These are phyloP conservation scores for Regulus satrapa DNA, from an alignment of 2,113 vertebrate genomes.

Conservation along the genomic window DNA sequence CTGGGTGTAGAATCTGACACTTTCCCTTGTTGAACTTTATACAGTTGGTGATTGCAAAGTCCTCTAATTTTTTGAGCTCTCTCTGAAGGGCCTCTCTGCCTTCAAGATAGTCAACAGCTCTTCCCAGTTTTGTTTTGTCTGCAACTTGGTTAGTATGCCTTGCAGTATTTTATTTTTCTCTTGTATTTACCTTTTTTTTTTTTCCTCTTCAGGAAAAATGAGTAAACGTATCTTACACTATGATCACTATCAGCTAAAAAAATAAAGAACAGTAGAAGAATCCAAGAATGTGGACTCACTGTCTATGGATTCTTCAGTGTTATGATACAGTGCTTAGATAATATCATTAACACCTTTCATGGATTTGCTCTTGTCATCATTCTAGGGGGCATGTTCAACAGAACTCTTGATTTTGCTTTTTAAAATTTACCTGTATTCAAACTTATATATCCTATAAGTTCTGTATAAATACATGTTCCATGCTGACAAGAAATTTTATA, in stretches of 20 bases:
- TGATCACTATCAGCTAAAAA: neutral
- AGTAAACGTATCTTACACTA: neutral
- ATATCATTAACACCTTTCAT: neutral
- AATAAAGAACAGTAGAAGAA: neutral
- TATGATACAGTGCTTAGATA: neutral
- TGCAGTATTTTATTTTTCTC: neutral
- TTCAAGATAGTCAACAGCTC: neutral
- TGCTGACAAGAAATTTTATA: neutral
- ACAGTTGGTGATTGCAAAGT: neutral
- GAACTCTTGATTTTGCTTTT: neutral
- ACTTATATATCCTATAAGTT: neutral
- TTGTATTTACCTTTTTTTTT: neutral
- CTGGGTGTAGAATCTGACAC: neutral
- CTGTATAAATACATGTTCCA: neutral
- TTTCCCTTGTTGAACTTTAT: neutral
- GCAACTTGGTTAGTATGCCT: neutral
- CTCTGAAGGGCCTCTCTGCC: neutral
- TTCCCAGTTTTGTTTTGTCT: neutral
- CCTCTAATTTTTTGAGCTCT: neutral
- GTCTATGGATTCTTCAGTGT: neutral
- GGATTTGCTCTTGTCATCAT: neutral
- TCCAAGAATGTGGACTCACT: neutral
- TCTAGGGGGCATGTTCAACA: neutral
- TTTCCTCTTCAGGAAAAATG: neutral
- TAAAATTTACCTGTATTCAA: neutral